Evolutionary conservation across 2,888 invertebrate genomes (phyloP).

Genomic region (Mamestra brassicae): DNA sequence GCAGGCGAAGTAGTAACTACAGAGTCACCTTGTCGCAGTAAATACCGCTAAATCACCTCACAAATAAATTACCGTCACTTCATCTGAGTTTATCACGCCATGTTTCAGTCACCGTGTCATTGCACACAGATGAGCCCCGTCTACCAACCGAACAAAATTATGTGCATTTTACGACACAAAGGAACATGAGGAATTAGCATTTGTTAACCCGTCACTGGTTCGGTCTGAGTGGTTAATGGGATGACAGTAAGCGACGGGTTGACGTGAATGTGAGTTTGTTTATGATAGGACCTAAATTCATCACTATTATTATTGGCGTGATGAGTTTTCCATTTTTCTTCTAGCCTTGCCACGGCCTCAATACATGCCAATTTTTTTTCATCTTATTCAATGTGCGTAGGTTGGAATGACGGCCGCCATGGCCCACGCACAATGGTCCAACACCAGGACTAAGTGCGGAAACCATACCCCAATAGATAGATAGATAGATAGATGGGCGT

Average conservation of each 20-base stretch:
- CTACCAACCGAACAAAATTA: conserved; percentile 27
- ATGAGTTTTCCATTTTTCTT: too few relatives aligned
- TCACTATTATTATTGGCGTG: neutral
- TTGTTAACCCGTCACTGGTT: conserved; percentile 6
- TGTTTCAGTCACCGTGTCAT: neutral
- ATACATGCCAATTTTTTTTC: too few relatives aligned
- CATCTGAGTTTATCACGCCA: neutral
- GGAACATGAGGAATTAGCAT: conserved; percentile 33
- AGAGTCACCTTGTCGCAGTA: neutral
- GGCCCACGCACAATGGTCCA: too few relatives aligned
- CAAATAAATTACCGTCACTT: conserved; percentile 18
- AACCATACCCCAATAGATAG: too few relatives aligned
- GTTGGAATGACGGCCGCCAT: too few relatives aligned
- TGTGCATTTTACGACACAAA: conserved; percentile 27
- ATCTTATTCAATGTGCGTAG: too few relatives aligned
- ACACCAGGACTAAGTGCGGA: too few relatives aligned
- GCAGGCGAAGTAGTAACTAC: neutral
- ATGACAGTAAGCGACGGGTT: neutral
- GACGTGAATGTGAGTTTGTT: conserved; percentile 1
- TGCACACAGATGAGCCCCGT: conserved; percentile 16
- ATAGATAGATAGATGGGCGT: too few relatives aligned
- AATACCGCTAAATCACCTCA: neutral
- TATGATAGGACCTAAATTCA: neutral
- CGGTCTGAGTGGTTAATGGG: neutral
- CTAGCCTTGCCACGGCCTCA: too few relatives aligned